A percentile compares a stretch with the other conserved stretches of the same genome.
These are phyloP conservation scores for Plestiodon gilberti DNA, from an alignment of 2,113 vertebrate genomes.

Conservation along the genomic window DNA sequence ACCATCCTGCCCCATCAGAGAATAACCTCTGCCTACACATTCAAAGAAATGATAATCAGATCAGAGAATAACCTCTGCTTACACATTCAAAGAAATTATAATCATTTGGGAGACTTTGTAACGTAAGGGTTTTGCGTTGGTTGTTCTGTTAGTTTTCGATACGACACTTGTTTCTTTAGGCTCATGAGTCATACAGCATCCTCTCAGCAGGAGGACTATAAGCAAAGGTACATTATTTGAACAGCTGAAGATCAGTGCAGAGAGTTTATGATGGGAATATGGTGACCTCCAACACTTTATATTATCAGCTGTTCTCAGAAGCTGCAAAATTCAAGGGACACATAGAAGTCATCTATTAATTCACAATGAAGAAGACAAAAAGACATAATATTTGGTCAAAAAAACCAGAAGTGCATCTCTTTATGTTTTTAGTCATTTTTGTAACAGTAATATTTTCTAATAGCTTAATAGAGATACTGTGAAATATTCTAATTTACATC, in stretches of 20 bases:
- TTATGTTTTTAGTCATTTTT: neutral
- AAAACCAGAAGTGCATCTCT: neutral
- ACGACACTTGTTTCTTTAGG: conserved; percentile 41
- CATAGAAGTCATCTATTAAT: conserved; percentile 1
- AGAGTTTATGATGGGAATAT: conserved; percentile 52
- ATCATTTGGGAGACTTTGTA: conserved; percentile 19
- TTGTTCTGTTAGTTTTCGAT: neutral
- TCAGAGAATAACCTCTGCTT: neutral
- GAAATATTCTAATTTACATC: neutral
- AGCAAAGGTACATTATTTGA: conserved; percentile 69
- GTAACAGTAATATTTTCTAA: neutral
- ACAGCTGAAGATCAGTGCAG: conserved; percentile 74
- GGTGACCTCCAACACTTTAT: conserved; percentile 37
- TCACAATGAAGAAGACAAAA: conserved; percentile 16
- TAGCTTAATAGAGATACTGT: neutral
- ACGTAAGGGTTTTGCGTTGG: conserved; percentile 17
- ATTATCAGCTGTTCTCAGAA: conserved; percentile 39
- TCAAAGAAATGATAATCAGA: too few species aligned
- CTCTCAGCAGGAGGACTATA: conserved; percentile 52
- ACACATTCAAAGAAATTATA: neutral
- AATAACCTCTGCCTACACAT: too few species aligned
- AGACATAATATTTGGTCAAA: neutral
- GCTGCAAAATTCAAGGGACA: neutral
- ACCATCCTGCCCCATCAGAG: too few species aligned
- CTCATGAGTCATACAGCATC: neutral